phyloP scores from a whole-genome alignment of 53 echinoderm and acorn worm genomes.

The Zoroaster sp. region DNA sequence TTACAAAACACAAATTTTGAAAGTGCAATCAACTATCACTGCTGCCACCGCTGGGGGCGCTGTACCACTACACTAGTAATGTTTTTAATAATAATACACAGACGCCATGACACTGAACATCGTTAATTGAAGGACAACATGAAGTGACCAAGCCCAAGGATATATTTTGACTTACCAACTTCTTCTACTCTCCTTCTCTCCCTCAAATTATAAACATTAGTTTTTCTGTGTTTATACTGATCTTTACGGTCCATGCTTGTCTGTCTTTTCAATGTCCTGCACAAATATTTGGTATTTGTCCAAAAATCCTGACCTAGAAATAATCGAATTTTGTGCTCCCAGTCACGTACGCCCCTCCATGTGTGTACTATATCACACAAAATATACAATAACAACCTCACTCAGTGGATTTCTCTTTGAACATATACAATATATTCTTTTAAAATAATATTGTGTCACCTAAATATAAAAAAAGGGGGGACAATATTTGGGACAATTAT shows the following conservation, averaged over 20 bases:
- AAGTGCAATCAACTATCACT: too few relatives aligned
- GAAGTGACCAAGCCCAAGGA: too few relatives aligned
- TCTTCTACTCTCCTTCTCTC: slow-evolving; percentile 46
- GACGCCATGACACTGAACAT: too few relatives aligned
- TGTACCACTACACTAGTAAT: too few relatives aligned
- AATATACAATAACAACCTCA: not conserved
- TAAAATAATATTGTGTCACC: too few relatives aligned
- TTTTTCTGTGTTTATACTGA: slow-evolving; percentile 21
- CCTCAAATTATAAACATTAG: slow-evolving; percentile 23
- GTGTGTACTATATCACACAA: too few relatives aligned
- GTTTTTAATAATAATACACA: too few relatives aligned
- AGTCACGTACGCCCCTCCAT: not conserved
- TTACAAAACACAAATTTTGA: too few relatives aligned
- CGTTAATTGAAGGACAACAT: too few relatives aligned
- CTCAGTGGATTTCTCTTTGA: not conserved
- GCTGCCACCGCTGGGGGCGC: too few relatives aligned
- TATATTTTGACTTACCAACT: slow-evolving; percentile 32
- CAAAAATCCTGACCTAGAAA: not conserved
- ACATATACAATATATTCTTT: too few relatives aligned
- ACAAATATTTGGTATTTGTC: not conserved
- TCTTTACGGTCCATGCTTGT: slow-evolving; percentile 47
- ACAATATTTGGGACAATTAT: not conserved
- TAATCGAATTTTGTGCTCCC: not conserved
- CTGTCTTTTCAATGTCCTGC: not conserved
- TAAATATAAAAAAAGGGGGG: not conserved